phyloP scores from a whole-genome alignment of 2,888 invertebrate species.

The Andricus curvator region DNA sequence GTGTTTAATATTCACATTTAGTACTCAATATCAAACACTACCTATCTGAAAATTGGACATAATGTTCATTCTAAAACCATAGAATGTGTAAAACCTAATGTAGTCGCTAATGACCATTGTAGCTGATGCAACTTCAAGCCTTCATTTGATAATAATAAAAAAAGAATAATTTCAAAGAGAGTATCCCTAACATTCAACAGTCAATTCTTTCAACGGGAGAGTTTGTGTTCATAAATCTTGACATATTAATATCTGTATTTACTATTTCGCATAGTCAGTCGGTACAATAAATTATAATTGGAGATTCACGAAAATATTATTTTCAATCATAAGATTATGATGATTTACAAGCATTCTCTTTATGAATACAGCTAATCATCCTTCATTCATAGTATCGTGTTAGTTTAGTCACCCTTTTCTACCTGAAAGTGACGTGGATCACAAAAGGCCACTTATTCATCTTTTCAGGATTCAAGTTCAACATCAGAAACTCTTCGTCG shows the following conservation, averaged over 20 bases:
- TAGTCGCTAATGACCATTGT: no score
- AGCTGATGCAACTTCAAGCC: no score
- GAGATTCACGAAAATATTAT: not conserved
- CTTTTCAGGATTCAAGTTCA: conserved; percentile 24
- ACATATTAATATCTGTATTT: no score
- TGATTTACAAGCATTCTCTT: conserved; percentile 10
- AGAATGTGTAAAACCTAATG: no score
- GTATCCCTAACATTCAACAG: no score
- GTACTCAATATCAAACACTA: no score
- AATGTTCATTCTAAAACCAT: no score
- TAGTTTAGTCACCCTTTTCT: conserved; percentile 19
- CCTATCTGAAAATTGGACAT: no score
- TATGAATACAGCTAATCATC: conserved; percentile 38
- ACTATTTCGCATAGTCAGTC: not conserved
- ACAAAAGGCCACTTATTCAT: not conserved
- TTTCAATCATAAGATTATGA: not conserved
- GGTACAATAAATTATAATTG: not conserved
- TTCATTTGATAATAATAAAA: no score
- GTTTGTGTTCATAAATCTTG: no score
- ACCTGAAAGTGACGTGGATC: conserved; percentile 10
- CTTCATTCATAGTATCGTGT: conserved; percentile 30
- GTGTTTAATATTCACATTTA: no score
- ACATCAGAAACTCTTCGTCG: conserved; percentile 22
- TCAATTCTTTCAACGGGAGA: no score
- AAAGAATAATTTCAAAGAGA: not conserved